Evolutionary conservation across 2,888 invertebrate species (phyloP), one percentile per base, ranked within the genome.

Genomic region (Drosophila aldrichi): DNA sequence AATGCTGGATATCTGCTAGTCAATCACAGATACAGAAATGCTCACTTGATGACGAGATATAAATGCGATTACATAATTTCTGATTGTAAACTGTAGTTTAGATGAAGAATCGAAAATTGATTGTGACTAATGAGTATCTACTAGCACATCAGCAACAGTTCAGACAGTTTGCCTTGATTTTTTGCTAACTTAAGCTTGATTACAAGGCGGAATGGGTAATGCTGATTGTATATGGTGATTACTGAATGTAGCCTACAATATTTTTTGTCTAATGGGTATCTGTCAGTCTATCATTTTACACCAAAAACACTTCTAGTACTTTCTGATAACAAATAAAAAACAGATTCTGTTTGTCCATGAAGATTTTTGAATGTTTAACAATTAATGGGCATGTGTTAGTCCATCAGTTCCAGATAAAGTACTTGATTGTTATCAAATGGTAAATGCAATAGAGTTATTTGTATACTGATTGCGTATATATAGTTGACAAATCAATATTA

Each of bases 131-230:
- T 38, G 58, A 18, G 58, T 48, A 58, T 48, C 38, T 38, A 0
- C 9, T 20, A 29, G 58, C 38, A 14, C 9, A 14, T 14, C 48
- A 48, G 10, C 4, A 7, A 16, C 2, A 36, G 7, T 0, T 32
- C 0, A 9, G 10, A 10, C n/a, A 22, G 8, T 22, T n/a, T 46
- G 14, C 0, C 14, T 51, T 22, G 22, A 3, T 20, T 36, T 40
- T 57, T 62, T 25, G 8, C n/a, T 2, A 20, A 52, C n/a, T 44
- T 44, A 7, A 40, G 29, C n/a, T 34, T 76, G 71, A 77, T 79
- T 79, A 60, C 68, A 54, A 44, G 9, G 32, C 32, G 9, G 1
- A 22, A 22, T 12, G 18, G 4, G 8, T n/a, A 51, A 22, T 32
- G 36, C 18, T 6, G 22, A 18, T 20, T 20, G 36, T 2, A 16